Conservation (phyloP, 30 jellyfish, hydroid and myxozoan genomes). For the Cassiopea andromeda region DNA sequence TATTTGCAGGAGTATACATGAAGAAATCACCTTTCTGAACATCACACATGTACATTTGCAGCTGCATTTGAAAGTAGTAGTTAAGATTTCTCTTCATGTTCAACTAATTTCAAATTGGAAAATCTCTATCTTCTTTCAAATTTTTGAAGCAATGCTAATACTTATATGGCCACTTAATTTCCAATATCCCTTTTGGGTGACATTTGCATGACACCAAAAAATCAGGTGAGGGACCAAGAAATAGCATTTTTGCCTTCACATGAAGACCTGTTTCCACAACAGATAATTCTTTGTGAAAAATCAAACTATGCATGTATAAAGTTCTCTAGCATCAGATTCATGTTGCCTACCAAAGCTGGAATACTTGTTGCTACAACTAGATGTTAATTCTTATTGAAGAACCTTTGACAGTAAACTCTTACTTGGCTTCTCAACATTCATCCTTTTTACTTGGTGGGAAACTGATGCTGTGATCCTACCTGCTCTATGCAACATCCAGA, state of each 20-base stretch:
- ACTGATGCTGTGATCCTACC: slow-evolving; percentile 34
- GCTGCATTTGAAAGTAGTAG: slow-evolving; percentile 55
- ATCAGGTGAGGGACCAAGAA: slow-evolving; percentile 68
- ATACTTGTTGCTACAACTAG: neutral
- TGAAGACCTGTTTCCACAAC: slow-evolving; percentile 29
- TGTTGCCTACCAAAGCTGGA: slow-evolving; percentile 15
- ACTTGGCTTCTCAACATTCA: neutral
- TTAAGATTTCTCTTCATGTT: neutral
- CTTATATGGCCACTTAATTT: neutral
- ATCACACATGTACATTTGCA: slow-evolving; percentile 21
- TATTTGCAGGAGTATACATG: neutral
- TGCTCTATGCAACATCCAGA: slow-evolving; percentile 57
- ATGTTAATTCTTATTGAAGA: too few species aligned
- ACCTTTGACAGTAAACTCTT: too few species aligned
- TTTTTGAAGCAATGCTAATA: neutral
- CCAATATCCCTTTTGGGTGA: slow-evolving; percentile 38
- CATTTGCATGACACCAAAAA: slow-evolving; percentile 40
- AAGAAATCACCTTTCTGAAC: neutral
- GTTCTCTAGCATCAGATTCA: slow-evolving; percentile 19
- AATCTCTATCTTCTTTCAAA: neutral
- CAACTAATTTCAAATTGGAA: slow-evolving; percentile 11
- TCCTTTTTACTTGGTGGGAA: slow-evolving; percentile 19
- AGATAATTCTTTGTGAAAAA: neutral
- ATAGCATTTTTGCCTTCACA: slow-evolving; percentile 13
- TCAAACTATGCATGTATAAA: neutral